Conservation (phyloP, 2,113 vertebrate species). For the Macaca nemestrina region DNA sequence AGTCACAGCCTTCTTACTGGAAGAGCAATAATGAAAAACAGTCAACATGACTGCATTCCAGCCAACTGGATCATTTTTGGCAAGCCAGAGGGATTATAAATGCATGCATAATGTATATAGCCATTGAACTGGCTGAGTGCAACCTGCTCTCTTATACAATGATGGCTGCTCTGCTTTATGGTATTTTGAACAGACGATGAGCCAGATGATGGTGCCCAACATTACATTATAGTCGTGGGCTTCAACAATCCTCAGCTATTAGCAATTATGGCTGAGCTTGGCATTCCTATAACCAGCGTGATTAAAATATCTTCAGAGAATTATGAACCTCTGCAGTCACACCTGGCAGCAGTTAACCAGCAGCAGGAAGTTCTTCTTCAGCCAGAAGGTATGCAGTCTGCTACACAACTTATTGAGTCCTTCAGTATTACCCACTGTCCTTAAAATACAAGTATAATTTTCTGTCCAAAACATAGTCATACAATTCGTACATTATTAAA, state of each 20-base stretch:
- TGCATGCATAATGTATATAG: conserved; percentile 16
- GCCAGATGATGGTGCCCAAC: conserved; percentile 93
- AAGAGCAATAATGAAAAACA: conserved; percentile 70
- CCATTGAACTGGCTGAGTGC: neutral
- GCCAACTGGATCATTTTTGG: conserved; percentile 35
- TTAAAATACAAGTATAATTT: neutral
- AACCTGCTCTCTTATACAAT: conserved; percentile 37
- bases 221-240: conserved; percentile 91
- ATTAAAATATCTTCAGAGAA: conserved; percentile 89
- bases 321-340: conserved; percentile 72
- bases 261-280: conserved; percentile 86
- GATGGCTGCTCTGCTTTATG: conserved; percentile 42
- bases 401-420: neutral
- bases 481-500: neutral
- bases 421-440: neutral
- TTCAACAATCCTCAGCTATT: conserved; percentile 90
- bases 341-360: conserved; percentile 74
- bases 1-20: conserved; percentile 37
- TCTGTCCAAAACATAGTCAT: conserved; percentile 3
- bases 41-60: conserved; percentile 42
- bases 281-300: conserved; percentile 89
- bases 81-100: conserved; percentile 40
- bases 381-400: conserved; percentile 80
- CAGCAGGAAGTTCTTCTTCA: conserved; percentile 55
- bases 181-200: conserved; percentile 91